phyloP scores from a whole-genome alignment of 2,888 invertebrate genomes.

The Amblyjoppa proteus region DNA sequence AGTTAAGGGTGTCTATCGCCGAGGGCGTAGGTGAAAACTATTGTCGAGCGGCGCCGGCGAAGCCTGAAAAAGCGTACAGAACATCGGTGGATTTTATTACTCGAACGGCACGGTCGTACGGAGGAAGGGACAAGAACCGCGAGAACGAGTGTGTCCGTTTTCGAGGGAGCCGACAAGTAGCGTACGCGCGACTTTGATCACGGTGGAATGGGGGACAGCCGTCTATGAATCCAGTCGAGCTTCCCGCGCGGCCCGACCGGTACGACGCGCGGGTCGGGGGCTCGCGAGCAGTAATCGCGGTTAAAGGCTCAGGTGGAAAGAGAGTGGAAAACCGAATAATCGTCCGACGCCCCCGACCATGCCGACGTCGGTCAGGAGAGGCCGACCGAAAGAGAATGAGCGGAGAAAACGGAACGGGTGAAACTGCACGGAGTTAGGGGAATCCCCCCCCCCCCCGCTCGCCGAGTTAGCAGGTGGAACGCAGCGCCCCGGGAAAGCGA shows the following conservation, averaged over 20 bases:
- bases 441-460: slow-evolving; percentile 50
- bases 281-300: slow-evolving; percentile 67
- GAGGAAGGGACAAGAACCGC: background rate
- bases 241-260: background rate
- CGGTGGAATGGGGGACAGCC: slow-evolving; percentile 39
- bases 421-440: slow-evolving; percentile 17
- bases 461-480: slow-evolving; percentile 78
- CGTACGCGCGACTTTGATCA: slow-evolving; percentile 66
- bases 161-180: slow-evolving; percentile 60
- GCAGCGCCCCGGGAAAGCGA: no score
- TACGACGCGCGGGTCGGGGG: background rate
- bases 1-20: background rate
- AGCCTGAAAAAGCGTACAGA: slow-evolving; percentile 38
- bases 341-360: slow-evolving; percentile 75
- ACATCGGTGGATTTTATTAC: slow-evolving; percentile 63
- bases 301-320: slow-evolving; percentile 75
- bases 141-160: slow-evolving; percentile 56
- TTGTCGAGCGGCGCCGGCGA: slow-evolving; percentile 2
- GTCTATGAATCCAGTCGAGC: slow-evolving; percentile 50
- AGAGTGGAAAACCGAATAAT: slow-evolving; percentile 81
- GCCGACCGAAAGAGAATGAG: slow-evolving; percentile 39
- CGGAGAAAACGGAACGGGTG: slow-evolving; percentile 9
- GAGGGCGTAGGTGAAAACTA: slow-evolving; percentile 36
- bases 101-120: background rate
- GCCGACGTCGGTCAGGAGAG: slow-evolving; percentile 55